Evolutionary conservation across 2,113 vertebrate genomes (phyloP), one percentile per base, ranked within the genome.

Genomic region (Sander lucioperca): DNA sequence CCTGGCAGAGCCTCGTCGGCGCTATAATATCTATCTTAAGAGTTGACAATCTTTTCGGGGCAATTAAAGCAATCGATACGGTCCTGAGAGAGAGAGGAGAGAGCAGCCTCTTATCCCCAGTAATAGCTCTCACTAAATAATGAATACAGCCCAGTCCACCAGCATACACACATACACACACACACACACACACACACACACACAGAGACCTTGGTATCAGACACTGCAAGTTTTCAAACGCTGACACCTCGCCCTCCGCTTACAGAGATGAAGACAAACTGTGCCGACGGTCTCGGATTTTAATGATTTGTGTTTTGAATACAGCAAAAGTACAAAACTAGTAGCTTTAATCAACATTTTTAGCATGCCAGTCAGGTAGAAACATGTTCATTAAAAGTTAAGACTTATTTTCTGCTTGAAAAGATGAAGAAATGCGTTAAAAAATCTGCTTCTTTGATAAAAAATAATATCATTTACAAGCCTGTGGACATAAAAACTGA

Each of bases 61-160:
- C 95, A 95, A 95, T 95, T 95, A 95, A 95, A 94, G 93, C 92
- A 92, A 95, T 95, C 95, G 82, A 95, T 95, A 93, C 64, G 73
- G 86, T 90, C 92, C 93, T 94, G 89, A 93, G 94, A 90, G 91
- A 90, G 91, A 82, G 87, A 82, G 58, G 83, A 86, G 88, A 91
- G 88, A 95, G 94, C 88, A 94, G 92, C 93, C 94, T 95, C 94
- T 95, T 93, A 94, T 93, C 93, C 94, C 86, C 94, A 92, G 94
- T 95, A 95, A 95, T 95, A 95, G 94, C 94, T 92, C 91, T 93
- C 93, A 94, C 94, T 95, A 94, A 95, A 95, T 95, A 95, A 95
- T 95, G 91, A 95, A 95, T 95, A 89, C 82, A 83, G 67, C 79
- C 48, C 67, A 77, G 71, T 82, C 88, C 77, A 79, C 79, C 67